These are phyloP conservation scores for Cyanoliseus patagonus DNA, from an alignment of 2,113 vertebrate genomes.

Conservation along the genomic window DNA sequence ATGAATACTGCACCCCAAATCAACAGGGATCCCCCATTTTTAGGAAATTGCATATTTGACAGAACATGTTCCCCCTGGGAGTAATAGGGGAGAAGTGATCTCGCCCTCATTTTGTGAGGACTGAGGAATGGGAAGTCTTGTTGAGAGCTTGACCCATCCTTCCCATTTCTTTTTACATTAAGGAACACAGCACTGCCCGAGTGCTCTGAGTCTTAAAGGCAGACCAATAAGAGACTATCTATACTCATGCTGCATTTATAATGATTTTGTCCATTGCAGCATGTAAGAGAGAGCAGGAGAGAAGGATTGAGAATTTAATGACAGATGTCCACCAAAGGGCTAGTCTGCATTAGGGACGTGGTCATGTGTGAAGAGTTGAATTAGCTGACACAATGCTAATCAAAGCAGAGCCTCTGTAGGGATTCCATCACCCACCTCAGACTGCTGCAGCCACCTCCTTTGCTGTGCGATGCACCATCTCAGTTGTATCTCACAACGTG, in stretches of 20 bases:
- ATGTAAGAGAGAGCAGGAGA: neutral
- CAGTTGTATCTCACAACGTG: neutral
- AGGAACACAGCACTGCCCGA: fast-evolving
- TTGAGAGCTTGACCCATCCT: neutral
- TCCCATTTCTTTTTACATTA: neutral
- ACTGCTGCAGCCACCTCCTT: neutral
- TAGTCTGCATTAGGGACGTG: neutral
- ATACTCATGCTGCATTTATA: neutral
- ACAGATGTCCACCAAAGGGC: neutral
- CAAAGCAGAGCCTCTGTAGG: neutral
- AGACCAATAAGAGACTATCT: neutral
- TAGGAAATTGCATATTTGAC: neutral
- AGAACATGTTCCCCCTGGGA: neutral
- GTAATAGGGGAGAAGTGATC: neutral
- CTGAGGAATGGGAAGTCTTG: neutral
- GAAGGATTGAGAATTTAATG: neutral
- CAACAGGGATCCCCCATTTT: neutral
- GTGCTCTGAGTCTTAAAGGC: neutral
- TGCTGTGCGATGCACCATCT: neutral
- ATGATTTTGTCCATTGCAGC: neutral
- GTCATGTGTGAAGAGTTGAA: neutral
- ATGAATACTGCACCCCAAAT: neutral
- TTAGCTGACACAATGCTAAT: neutral
- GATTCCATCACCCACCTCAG: neutral
- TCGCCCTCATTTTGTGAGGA: neutral